Conservation (phyloP, 2,797 vertebrate species). For the Adrianichthys oophorus region DNA sequence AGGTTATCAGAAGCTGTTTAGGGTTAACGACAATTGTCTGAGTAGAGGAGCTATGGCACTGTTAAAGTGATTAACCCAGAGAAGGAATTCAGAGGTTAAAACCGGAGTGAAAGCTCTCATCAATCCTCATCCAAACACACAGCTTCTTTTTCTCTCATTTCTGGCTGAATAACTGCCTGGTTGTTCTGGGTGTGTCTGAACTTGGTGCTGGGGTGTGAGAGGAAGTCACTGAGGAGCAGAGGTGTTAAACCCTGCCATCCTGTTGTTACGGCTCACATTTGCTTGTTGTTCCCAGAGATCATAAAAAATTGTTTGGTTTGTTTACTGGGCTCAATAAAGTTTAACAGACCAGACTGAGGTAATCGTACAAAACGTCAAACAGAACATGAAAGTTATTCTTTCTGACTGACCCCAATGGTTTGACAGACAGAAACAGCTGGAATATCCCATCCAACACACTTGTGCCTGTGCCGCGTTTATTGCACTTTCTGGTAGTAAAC, state of each 20-base stretch:
- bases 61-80: slow-evolving; percentile 45
- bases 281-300: slow-evolving; percentile 58
- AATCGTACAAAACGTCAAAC: slow-evolving; percentile 31
- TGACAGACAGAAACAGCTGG: too few relatives aligned
- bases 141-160: background rate
- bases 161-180: slow-evolving; percentile 19
- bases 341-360: slow-evolving; percentile 27
- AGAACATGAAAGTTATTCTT: slow-evolving; percentile 13
- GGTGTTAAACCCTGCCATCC: slow-evolving; percentile 76
- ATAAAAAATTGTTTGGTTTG: slow-evolving; percentile 42
- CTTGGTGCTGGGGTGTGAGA: slow-evolving; percentile 59
- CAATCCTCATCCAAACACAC: slow-evolving; percentile 9
- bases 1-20: slow-evolving; percentile 69
- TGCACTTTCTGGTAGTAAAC: slow-evolving; percentile 8
- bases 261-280: slow-evolving; percentile 80
- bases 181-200: slow-evolving; percentile 55
- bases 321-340: slow-evolving; percentile 28
- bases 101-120: slow-evolving; percentile 17
- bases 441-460: too few relatives aligned
- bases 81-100: slow-evolving; percentile 52
- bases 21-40: slow-evolving; percentile 53
- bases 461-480: too few relatives aligned
- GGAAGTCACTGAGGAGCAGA: slow-evolving; percentile 72
- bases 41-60: slow-evolving; percentile 37
- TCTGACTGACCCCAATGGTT: slow-evolving; percentile 9